Percentiles rank a stretch among this genome's conserved stretches.
These are phyloP conservation scores for Malthinus flaveolus DNA, from an alignment of 2,888 invertebrate genomes.

Conservation along the genomic window DNA sequence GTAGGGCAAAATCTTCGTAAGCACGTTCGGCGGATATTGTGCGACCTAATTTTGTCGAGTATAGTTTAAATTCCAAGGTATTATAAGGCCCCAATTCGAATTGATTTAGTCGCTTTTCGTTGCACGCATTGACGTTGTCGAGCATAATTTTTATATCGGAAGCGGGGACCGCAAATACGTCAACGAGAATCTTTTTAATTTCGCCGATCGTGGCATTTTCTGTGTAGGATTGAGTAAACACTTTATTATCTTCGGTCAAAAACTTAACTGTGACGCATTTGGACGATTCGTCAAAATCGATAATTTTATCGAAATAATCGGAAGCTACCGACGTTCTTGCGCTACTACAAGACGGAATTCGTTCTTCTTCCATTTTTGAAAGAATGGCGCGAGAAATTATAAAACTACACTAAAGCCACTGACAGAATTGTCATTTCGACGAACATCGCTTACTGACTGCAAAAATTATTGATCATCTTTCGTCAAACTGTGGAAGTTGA, in stretches of 20 bases:
- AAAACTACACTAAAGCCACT: too few relatives aligned
- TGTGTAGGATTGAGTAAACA: conserved; percentile 60
- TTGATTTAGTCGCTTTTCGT: conserved; percentile 35
- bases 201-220: conserved; percentile 60
- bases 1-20: conserved; percentile 47
- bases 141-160: conserved; percentile 56
- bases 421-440: not conserved
- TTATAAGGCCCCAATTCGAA: conserved; percentile 42
- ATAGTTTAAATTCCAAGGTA: conserved; percentile 39
- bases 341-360: not conserved
- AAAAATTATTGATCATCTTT: not conserved
- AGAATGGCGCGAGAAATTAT: too few relatives aligned
- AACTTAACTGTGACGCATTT: conserved; percentile 46
- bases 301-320: conserved; percentile 1
- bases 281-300: not conserved
- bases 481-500: too few relatives aligned
- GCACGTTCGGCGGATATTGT: conserved; percentile 45
- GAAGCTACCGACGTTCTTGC: not conserved
- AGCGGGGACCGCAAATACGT: conserved; percentile 60
- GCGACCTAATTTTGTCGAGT: conserved; percentile 39
- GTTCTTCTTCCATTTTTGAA: not conserved
- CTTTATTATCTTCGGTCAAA: conserved; percentile 40
- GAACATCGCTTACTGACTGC: not conserved
- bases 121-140: conserved; percentile 54
- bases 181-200: conserved; percentile 63